Evolutionary conservation across 2,797 vertebrate species (phyloP).

Genomic region (Melanogrammus aeglefinus): DNA sequence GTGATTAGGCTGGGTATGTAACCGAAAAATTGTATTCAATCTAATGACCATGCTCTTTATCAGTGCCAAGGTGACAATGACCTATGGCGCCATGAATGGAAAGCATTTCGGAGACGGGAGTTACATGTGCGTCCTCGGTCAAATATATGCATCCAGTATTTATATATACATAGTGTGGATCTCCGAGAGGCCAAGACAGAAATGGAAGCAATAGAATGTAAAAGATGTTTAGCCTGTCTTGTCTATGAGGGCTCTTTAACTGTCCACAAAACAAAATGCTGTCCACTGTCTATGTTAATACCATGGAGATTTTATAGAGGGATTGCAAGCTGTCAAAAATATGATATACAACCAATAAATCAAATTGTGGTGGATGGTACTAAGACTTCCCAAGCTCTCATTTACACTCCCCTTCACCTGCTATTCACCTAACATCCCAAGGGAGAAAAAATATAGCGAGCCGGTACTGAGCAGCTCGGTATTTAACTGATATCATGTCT

Average conservation of each 20-base stretch:
- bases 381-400: not conserved
- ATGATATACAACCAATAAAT: not conserved
- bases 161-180: constrained; percentile 54
- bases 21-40: not conserved
- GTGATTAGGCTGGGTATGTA: not conserved
- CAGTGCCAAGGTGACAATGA: not conserved
- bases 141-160: not conserved
- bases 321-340: not conserved
- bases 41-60: not conserved
- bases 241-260: not conserved
- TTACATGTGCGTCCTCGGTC: not conserved
- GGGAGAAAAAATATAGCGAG: not conserved
- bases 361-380: not conserved
- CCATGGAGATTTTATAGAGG: not conserved
- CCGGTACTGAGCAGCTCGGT: not conserved
- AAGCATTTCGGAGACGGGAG: not conserved
- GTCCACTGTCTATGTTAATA: not conserved
- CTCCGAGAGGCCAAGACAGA: constrained; percentile 52
- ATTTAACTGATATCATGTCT: not conserved
- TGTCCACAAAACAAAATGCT: not conserved
- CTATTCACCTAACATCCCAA: not conserved
- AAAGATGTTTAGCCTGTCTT: constrained; percentile 39
- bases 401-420: not conserved
- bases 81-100: not conserved
- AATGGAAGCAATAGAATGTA: constrained; percentile 61